Evolutionary conservation across 2,797 vertebrate genomes (phyloP).

Genomic region (Carduelis carduelis): DNA sequence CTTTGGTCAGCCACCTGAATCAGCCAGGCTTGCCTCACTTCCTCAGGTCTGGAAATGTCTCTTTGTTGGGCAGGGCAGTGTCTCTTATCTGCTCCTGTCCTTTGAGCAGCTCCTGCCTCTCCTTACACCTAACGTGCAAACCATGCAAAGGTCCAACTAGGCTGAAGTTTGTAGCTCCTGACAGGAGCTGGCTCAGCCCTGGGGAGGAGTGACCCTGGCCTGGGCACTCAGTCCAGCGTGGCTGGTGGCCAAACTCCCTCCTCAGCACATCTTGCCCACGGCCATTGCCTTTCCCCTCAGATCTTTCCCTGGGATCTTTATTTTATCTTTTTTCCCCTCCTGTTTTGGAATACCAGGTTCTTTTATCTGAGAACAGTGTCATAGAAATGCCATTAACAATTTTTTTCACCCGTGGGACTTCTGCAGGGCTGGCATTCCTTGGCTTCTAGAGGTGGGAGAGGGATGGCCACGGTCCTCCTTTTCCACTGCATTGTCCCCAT

Average conservation of each 20-base stretch:
- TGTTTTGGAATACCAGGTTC: background rate
- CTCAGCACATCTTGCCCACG: rapidly evolving
- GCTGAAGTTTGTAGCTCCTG: background rate
- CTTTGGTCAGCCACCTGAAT: background rate
- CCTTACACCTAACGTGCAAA: background rate
- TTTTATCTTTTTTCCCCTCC: background rate
- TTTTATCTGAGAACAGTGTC: background rate
- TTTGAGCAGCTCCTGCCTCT: background rate
- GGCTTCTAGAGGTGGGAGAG: background rate
- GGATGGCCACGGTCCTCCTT: rapidly evolving
- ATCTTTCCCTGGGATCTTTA: background rate
- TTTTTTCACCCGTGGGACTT: background rate
- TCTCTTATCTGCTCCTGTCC: background rate
- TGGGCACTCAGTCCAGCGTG: rapidly evolving
- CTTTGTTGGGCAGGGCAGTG: background rate
- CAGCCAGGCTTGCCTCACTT: constrained; percentile 14
- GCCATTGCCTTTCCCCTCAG: rapidly evolving
- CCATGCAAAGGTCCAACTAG: background rate
- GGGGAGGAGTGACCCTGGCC: background rate
- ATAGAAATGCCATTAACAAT: rapidly evolving
- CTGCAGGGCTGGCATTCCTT: background rate
- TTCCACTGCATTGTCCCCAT: rapidly evolving
- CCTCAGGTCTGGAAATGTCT: constrained; percentile 2
- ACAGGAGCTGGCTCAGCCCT: rapidly evolving
- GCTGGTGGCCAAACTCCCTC: background rate